These are phyloP conservation scores for Eurois occulta DNA, from an alignment of 2,888 invertebrate species.

Conservation along the genomic window DNA sequence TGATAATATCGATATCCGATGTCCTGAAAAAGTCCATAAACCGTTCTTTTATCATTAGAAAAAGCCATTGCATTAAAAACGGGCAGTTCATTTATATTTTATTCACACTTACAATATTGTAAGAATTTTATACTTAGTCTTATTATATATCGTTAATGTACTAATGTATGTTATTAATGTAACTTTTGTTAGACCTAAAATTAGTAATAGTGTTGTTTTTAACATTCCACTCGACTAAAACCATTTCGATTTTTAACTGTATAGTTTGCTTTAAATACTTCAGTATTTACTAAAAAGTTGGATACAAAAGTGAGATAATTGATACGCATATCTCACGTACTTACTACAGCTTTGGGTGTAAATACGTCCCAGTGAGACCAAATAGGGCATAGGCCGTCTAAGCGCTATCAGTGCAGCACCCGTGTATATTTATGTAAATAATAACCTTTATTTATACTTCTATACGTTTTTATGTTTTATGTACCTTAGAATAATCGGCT, in stretches of 20 bases:
- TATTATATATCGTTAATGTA: constrained; percentile 38
- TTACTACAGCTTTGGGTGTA: not conserved
- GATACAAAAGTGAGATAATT: not conserved
- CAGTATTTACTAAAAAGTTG: constrained; percentile 6
- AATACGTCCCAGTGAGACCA: constrained; percentile 24
- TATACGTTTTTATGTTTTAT: constrained; percentile 43
- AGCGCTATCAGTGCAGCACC: constrained; percentile 30
- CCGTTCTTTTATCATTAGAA: not conserved
- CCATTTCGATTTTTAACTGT: not conserved
- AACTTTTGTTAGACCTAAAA: constrained; percentile 10
- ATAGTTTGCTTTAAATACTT: not conserved
- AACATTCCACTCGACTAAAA: constrained; percentile 53
- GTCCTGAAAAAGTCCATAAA: not conserved
- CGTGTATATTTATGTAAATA: constrained; percentile 69
- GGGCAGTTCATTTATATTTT: constrained; percentile 22
- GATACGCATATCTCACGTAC: constrained; percentile 23
- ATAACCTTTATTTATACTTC: constrained; percentile 64
- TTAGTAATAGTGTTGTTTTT: constrained; percentile 26
- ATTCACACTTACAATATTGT: constrained; percentile 25
- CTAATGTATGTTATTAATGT: constrained; percentile 17
- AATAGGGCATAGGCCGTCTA: constrained; percentile 35
- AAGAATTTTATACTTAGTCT: constrained; percentile 26
- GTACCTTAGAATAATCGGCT: constrained; percentile 40
- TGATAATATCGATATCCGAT: constrained; percentile 13
- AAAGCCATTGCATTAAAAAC: constrained; percentile 14